Evolutionary conservation across 2,888 invertebrate species (phyloP), one percentile per base, ranked within the genome.

Genomic region (Acanthosoma haemorrhoidale): DNA sequence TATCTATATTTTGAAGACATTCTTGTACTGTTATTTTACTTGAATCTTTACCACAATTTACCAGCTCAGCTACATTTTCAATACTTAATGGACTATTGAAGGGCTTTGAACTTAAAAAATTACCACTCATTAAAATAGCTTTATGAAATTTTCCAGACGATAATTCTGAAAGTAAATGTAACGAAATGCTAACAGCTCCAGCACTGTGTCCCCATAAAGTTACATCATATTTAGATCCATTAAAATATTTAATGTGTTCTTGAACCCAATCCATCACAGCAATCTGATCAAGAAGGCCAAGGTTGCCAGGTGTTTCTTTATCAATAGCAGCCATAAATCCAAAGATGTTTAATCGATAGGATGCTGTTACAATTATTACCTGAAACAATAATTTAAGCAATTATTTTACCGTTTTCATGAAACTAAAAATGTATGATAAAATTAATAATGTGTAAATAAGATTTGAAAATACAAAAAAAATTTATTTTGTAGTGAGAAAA

Each of bases 311-410:
- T 4, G 90, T 87, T 79, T 89, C 89, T 5, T 87, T 86, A 77
- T 92, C 91, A 76, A 87, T 83, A 5, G 90, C 88, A 15, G 90
- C 88, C 77, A 92, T 87, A 78, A 92, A 92, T n/a, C 92, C 92
- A 75, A 92, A 87, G 73, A 92, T 89, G 78, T 88, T 90, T 59
- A 92, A 80, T 6, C 92, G 86, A 80, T 89, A 92, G 0, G 91
- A 88, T 41, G 91, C 86, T 1, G 91, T 88, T 6, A 92, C 88
- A 61, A 92, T 88, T 75, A 92, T 86, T 13, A 92, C 84, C 84
- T 87, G 83, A 2, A 69, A 63, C 18, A 39, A 63, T 25, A 18
- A 58, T n/a, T n/a, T n/a, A n/a, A n/a, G n/a, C n/a, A n/a, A n/a
- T n/a, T n/a, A n/a, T n/a, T n/a, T n/a, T n/a, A n/a, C n/a, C n/a